Evolutionary conservation across 2,888 invertebrate species (phyloP).

Genomic region (Piscicola geometra): DNA sequence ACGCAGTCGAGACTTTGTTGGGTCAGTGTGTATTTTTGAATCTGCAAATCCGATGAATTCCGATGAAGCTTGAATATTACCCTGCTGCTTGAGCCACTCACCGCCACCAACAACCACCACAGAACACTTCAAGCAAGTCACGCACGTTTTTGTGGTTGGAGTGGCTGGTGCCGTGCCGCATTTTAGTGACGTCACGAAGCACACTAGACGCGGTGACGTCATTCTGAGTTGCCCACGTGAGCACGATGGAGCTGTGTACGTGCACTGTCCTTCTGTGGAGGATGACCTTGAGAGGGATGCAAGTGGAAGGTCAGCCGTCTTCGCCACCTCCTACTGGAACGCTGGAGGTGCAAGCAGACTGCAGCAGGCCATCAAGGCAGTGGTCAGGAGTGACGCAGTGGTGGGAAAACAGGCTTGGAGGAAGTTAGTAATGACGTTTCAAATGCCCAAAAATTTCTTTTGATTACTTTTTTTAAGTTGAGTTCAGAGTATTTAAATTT

Average conservation of each 20-base stretch:
- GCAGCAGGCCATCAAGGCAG: not conserved
- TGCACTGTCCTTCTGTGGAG: constrained; percentile 65
- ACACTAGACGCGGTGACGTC: constrained; percentile 72
- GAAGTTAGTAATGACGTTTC: not conserved
- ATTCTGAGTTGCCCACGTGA: constrained; percentile 50
- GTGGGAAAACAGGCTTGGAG: not conserved
- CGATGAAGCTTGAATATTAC: too few relatives aligned
- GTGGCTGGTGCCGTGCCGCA: constrained; percentile 95
- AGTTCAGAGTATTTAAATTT: not conserved
- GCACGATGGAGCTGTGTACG: constrained; percentile 62
- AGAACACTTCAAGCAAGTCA: constrained; percentile 63
- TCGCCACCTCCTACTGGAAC: constrained; percentile 53
- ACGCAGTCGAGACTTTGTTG: constrained; percentile 85
- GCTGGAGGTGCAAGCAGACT: constrained; percentile 66
- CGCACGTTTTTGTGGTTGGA: constrained; percentile 90
- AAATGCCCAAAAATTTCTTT: not conserved
- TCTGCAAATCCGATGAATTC: too few relatives aligned
- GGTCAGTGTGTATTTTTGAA: too few relatives aligned
- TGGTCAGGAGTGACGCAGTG: constrained; percentile 60
- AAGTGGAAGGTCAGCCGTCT: constrained; percentile 48
- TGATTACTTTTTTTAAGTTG: not conserved
- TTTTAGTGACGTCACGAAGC: constrained; percentile 85
- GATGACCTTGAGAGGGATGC: constrained; percentile 30
- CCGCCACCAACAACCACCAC: not conserved
- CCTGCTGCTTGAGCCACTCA: too few relatives aligned